Conservation (phyloP, 2,888 invertebrate genomes). For the Pyrgus malvae region DNA sequence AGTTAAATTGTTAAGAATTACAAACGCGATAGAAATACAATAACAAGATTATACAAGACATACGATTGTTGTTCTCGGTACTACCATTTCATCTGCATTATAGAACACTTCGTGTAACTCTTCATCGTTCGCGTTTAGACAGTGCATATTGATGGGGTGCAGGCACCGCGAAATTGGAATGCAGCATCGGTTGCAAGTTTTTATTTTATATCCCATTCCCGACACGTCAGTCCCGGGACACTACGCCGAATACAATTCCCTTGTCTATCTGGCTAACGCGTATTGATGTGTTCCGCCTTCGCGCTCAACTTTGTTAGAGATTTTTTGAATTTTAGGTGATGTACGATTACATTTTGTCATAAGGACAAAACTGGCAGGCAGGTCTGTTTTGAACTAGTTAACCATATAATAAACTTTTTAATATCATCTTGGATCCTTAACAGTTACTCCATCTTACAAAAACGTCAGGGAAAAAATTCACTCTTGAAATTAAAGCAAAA, state of each 20-base stretch:
- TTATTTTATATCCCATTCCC: slow-evolving; percentile 27
- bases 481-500: no score
- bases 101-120: slow-evolving; percentile 13
- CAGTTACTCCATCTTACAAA: no score
- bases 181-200: slow-evolving; percentile 24
- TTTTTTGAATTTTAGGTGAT: neutral
- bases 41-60: no score
- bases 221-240: slow-evolving; percentile 15
- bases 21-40: no score
- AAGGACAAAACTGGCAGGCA: no score
- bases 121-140: slow-evolving; percentile 25
- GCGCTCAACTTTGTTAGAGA: slow-evolving; percentile 9
- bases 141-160: slow-evolving; percentile 27
- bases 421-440: no score
- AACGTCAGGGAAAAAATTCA: no score
- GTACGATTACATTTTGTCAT: no score
- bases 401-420: no score
- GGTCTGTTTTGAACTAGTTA: no score
- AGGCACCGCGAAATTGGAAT: slow-evolving; percentile 27
- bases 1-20: no score
- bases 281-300: slow-evolving; percentile 27
- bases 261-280: slow-evolving; percentile 27
- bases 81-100: neutral
- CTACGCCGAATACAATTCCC: slow-evolving; percentile 26
- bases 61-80: no score